Evolutionary conservation across 2,888 invertebrate species (phyloP).

Genomic region (Megaustenia siamemsis): DNA sequence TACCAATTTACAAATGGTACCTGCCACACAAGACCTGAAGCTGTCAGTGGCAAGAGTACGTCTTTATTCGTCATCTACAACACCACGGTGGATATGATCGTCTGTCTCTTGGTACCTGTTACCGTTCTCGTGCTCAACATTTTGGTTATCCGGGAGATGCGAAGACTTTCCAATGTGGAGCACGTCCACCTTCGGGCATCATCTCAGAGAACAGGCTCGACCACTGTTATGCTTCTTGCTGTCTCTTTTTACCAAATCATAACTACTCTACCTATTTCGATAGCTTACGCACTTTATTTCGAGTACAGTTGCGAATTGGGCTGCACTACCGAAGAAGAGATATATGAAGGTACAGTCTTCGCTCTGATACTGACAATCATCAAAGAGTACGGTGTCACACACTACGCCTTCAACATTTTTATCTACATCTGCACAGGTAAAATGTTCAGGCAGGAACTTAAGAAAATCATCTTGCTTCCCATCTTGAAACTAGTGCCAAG

Average conservation of each 20-base stretch:
- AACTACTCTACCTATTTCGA: constrained; percentile 77
- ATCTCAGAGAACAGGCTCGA: constrained; percentile 72
- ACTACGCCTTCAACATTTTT: constrained; percentile 79
- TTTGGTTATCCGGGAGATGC: constrained; percentile 76
- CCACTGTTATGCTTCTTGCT: constrained; percentile 77
- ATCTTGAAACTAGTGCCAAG: constrained; percentile 60
- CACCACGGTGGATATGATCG: constrained; percentile 76
- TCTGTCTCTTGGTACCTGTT: constrained; percentile 77
- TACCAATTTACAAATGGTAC: background rate
- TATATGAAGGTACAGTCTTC: constrained; percentile 68
- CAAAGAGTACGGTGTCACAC: constrained; percentile 77
- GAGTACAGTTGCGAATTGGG: constrained; percentile 58
- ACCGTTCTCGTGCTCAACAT: constrained; percentile 77
- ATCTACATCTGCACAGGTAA: constrained; percentile 79
- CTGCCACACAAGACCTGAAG: constrained; percentile 66
- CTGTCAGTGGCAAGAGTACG: constrained; percentile 61
- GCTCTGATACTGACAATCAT: constrained; percentile 67
- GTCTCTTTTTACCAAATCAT: constrained; percentile 78
- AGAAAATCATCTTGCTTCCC: constrained; percentile 62
- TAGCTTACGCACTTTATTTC: constrained; percentile 72
- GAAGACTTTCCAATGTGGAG: constrained; percentile 68
- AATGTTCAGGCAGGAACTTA: constrained; percentile 76
- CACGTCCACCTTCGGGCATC: constrained; percentile 63
- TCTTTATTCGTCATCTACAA: constrained; percentile 77
- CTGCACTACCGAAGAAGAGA: background rate